Conservation (phyloP, 2,888 invertebrate genomes). For the Unio delphinus region DNA sequence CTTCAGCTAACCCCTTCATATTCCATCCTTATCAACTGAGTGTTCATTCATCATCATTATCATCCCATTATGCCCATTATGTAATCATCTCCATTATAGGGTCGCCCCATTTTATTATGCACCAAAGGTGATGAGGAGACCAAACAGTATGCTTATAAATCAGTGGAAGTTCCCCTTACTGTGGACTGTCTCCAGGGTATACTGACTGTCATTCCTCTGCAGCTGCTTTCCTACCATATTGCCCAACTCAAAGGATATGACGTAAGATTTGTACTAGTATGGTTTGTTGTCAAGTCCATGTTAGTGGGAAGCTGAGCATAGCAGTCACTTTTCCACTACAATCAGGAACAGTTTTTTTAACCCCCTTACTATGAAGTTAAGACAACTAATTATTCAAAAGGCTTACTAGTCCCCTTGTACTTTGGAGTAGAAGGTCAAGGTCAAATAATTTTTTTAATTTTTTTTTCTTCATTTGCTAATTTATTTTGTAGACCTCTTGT, state of each 20-base stretch:
- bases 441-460: too few species aligned
- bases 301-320: too few species aligned
- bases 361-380: too few species aligned
- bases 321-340: too few species aligned
- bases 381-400: too few species aligned
- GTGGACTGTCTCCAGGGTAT: conserved; percentile 96
- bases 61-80: background rate
- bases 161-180: conserved; percentile 91
- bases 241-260: conserved; percentile 96
- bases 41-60: too few species aligned
- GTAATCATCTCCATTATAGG: conserved; percentile 75
- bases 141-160: conserved; percentile 82
- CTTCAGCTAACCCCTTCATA: background rate
- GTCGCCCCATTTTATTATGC: conserved; percentile 94
- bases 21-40: background rate
- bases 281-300: too few species aligned
- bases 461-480: too few species aligned
- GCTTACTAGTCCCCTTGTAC: too few species aligned
- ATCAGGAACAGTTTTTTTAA: too few species aligned
- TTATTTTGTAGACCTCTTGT: too few species aligned
- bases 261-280: conserved; percentile 72
- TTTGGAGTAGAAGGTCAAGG: too few species aligned
- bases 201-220: conserved; percentile 98
- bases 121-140: conserved; percentile 95
- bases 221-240: conserved; percentile 97